Evolutionary conservation across 1,140 invertebrate genomes (phyloP), one percentile per base, ranked within the genome.

Genomic region (Heliconius hermathena): DNA sequence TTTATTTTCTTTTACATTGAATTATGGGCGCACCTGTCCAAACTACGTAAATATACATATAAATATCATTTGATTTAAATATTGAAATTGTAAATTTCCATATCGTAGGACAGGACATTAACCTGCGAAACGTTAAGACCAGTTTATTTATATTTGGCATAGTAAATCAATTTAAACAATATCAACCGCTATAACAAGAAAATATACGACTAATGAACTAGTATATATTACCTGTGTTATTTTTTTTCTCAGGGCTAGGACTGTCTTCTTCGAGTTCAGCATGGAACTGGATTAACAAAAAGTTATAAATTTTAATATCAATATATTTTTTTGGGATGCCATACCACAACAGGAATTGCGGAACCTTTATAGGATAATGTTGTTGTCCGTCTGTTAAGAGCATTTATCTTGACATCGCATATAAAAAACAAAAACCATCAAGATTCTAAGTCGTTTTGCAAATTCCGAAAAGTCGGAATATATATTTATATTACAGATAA

Each of bases 211-310:
- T 22, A 3, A 60, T 22, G 8, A 60, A 60, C n/a, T 60, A 60
- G n/a, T 13, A 46, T 60, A 57, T 57, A 66, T 66, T 5, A 66
- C 60, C 60, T 66, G 22, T 26, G 29, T 29, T 66, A 26, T 26
- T 29, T 66, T 66, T 66, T 66, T 66, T 66, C 60, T 29, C 60
- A 66, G 60, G 22, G 71, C 11, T 75, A 60, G 57, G 54, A 33
- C 76, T 74, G 11, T 91, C 87, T 26, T 91, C 89, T 85, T 94
- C 95, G 22, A 96, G 85, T 90, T 97, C 97, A 1, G 97, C 96
- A 85, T 97, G 96, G 86, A 97, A 97, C 97, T 97, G 83, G 81
- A 93, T 93, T 82, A 70, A 33, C 71, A 80, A 74, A 41, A 66
- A 3, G 13, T 16, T 46, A 46, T 11, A 46, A 46, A 16, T 46